Conservation (phyloP, 1,140 invertebrate species). For the Drosophila tropicalis region DNA sequence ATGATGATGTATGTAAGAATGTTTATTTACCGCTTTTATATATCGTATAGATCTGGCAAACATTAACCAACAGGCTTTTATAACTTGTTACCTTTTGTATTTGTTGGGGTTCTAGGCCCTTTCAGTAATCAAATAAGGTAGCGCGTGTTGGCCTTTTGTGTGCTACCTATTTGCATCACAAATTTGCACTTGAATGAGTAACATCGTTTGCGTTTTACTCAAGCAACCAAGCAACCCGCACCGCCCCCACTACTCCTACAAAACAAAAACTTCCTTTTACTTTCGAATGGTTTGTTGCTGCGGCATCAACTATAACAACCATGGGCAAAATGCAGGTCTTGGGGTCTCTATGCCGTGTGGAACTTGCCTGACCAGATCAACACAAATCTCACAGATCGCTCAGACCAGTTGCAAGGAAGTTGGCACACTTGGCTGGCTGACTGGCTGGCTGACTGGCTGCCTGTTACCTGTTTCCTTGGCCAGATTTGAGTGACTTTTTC, state of each 20-base stretch:
- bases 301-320: slow-evolving; percentile 12
- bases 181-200: slow-evolving; percentile 41
- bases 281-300: slow-evolving; percentile 29
- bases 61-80: not conserved
- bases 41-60: not conserved
- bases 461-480: slow-evolving; percentile 57
- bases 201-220: not conserved
- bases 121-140: slow-evolving; percentile 15
- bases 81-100: not conserved
- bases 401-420: slow-evolving; percentile 68
- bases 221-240: no score
- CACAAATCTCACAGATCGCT: slow-evolving; percentile 7
- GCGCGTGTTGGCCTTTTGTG: slow-evolving; percentile 45
- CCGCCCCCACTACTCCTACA: not conserved
- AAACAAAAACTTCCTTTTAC: slow-evolving; percentile 67
- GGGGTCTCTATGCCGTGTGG: slow-evolving; percentile 63
- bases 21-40: not conserved
- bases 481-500: slow-evolving; percentile 20
- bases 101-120: not conserved
- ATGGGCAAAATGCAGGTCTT: slow-evolving; percentile 62
- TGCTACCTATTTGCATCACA: slow-evolving; percentile 36
- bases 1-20: no score
- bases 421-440: slow-evolving; percentile 57
- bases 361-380: slow-evolving; percentile 65
- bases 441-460: not conserved